Evolutionary conservation across 2,888 invertebrate genomes (phyloP), one percentile per base, ranked within the genome.

Genomic region (Xestoiulus laeticollis): DNA sequence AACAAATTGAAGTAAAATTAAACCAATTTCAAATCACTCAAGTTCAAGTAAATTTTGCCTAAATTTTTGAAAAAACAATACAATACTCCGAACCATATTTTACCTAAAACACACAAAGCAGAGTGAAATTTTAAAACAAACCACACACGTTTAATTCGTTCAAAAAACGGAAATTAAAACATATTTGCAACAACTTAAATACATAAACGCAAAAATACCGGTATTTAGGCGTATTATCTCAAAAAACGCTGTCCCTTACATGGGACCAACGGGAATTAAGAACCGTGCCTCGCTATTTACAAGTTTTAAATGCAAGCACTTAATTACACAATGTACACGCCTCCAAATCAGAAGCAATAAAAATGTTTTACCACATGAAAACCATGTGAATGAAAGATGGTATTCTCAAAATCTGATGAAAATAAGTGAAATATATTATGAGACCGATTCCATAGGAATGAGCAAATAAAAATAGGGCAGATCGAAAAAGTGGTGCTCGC

Each of bases 401-500:
- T 14, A 78, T 78, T 78, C 78, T 10, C 68, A 22, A 22, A 26
- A 26, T 26, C 22, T 68, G 26, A 22, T 68, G 78, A 32, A 78
- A 59, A 59, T 4, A 14, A 53, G 19, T 53, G 14, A 1, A 59
- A n/a, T 4, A 38, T 8, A 30, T 14, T 85, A 26, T 43, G 85
- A 85, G 38, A 22, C 44, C 3, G 78, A 90, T 88, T 89, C 88
- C 33, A 88, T 32, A 16, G 88, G 78, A 48, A 85, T 87, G 89
- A 98, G 97, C 26, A 94, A 95, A 91, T 97, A 98, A 22, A 98
- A 94, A 89, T 96, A 93, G 12, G 92, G 90, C 89, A 95, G 94
- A 92, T 98, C 96, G 90, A 95, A 94, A 92, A 98, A 98, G 92
- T 97, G 96, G 91, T 97, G 96, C 5, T 95, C 94, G 90, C 95